A percentile compares a stretch with the other conserved stretches of the same genome.
phyloP scores from a whole-genome alignment of 2,113 vertebrate species.

The Microtus pennsylvanicus region DNA sequence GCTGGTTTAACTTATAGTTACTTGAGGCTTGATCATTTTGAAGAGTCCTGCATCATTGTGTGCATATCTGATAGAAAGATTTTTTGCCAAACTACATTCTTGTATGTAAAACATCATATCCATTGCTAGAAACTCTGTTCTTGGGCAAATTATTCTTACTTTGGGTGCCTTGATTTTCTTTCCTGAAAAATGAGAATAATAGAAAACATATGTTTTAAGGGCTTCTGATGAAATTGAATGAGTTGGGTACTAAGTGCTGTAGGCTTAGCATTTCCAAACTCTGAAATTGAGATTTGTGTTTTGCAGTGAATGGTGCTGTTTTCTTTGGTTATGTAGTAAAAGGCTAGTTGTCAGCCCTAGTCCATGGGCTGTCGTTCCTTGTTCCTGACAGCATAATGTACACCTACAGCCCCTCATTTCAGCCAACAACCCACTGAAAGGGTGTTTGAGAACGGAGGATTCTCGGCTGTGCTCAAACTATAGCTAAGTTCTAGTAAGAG shows the following conservation, averaged over 20 bases:
- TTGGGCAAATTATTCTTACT: background rate
- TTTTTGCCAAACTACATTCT: background rate
- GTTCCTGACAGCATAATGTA: background rate
- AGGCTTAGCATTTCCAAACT: constrained; percentile 13
- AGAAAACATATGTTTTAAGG: background rate
- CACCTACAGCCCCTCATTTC: background rate
- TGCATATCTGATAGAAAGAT: background rate
- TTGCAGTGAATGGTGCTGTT: background rate
- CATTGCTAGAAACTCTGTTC: background rate
- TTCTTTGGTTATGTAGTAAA: background rate
- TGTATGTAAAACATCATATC: background rate
- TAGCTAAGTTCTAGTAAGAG: background rate
- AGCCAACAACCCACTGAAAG: background rate
- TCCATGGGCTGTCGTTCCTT: background rate
- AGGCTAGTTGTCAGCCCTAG: background rate
- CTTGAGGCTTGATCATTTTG: too few species aligned
- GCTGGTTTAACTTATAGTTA: background rate
- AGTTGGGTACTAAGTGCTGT: constrained; percentile 15
- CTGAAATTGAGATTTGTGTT: constrained; percentile 20
- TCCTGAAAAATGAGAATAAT: background rate
- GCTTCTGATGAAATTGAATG: background rate
- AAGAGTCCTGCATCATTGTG: background rate
- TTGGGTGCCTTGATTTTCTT: constrained; percentile 31
- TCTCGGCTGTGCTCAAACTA: background rate
- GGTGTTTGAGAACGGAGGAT: background rate